These are phyloP conservation scores for Prosapia bicincta DNA, from an alignment of 2,888 invertebrate species.

Conservation along the genomic window DNA sequence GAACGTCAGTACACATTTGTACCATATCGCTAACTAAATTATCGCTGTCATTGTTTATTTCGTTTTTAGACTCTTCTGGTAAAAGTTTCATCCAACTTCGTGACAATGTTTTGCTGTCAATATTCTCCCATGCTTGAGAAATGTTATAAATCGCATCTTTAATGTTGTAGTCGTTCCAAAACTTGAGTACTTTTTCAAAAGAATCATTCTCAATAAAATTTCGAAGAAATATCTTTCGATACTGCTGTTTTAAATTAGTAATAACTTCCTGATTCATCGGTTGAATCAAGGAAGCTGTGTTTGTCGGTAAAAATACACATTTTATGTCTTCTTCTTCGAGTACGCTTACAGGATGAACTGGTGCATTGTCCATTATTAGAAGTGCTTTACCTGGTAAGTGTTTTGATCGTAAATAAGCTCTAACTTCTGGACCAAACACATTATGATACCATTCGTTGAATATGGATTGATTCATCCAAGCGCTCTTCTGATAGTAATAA, in stretches of 20 bases:
- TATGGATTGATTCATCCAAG: constrained; percentile 10
- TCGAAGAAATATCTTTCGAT: constrained; percentile 35
- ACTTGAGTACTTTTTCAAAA: background rate
- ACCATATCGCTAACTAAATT: background rate
- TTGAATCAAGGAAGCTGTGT: constrained; percentile 37
- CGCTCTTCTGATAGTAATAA: constrained; percentile 14
- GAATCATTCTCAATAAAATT: constrained; percentile 30
- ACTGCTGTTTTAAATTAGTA: constrained; percentile 36
- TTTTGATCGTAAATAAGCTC: background rate
- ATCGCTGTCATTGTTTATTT: background rate
- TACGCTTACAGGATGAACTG: constrained; percentile 23
- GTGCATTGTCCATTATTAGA: constrained; percentile 34
- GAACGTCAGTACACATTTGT: background rate
- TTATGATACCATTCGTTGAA: constrained; percentile 3
- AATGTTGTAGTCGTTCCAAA: background rate
- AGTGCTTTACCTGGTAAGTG: background rate
- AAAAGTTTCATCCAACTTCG: background rate
- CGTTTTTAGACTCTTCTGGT: background rate
- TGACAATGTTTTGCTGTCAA: background rate
- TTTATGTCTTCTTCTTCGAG: constrained; percentile 5
- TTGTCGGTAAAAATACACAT: constrained; percentile 37
- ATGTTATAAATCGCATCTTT: background rate
- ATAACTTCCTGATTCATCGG: constrained; percentile 41
- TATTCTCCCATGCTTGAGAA: background rate
- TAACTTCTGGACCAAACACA: constrained; percentile 6